These are phyloP conservation scores for Merluccius polli DNA, from an alignment of 2,797 vertebrate genomes.

Conservation along the genomic window DNA sequence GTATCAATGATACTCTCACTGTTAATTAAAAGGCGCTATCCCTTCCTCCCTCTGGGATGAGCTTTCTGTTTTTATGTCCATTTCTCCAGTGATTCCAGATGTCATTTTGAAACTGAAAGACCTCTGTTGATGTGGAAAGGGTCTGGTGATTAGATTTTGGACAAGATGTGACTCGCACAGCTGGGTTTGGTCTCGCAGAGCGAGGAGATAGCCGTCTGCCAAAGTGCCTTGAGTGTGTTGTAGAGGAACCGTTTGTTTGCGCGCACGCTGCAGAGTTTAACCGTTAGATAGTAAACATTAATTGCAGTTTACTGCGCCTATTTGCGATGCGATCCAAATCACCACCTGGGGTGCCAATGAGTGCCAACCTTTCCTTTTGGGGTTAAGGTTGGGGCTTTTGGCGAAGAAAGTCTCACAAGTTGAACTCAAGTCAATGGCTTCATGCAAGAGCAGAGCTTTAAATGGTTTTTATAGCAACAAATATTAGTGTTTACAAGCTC, in stretches of 20 bases:
- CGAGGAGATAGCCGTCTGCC: slow-evolving; percentile 44
- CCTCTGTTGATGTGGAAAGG: slow-evolving; percentile 46
- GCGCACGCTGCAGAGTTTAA: slow-evolving; percentile 61
- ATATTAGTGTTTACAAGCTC: slow-evolving; percentile 53
- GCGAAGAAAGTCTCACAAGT: neutral
- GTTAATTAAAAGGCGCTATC: neutral
- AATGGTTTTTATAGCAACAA: slow-evolving; percentile 50
- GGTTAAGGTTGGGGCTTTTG: neutral
- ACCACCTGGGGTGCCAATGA: slow-evolving; percentile 51
- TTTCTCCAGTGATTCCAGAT: slow-evolving; percentile 64
- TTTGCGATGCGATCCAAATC: slow-evolving; percentile 44
- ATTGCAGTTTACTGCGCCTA: slow-evolving; percentile 55
- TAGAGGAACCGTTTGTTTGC: slow-evolving; percentile 55
- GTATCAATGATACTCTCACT: slow-evolving; percentile 35
- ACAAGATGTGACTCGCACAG: slow-evolving; percentile 56
- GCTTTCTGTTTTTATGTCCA: slow-evolving; percentile 40
- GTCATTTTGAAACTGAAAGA: slow-evolving; percentile 40
- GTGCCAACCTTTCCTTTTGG: slow-evolving; percentile 26
- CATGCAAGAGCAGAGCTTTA: slow-evolving; percentile 28
- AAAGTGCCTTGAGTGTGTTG: slow-evolving; percentile 53
- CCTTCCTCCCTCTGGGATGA: slow-evolving; percentile 12
- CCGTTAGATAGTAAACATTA: slow-evolving; percentile 60
- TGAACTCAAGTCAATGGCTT: slow-evolving; percentile 10
- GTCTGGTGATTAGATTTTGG: slow-evolving; percentile 51
- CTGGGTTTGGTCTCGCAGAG: slow-evolving; percentile 53